A percentile compares a stretch with the other conserved stretches of the same genome.
phyloP scores from a whole-genome alignment of 2,888 invertebrate genomes.

The Capitulum mitella region DNA sequence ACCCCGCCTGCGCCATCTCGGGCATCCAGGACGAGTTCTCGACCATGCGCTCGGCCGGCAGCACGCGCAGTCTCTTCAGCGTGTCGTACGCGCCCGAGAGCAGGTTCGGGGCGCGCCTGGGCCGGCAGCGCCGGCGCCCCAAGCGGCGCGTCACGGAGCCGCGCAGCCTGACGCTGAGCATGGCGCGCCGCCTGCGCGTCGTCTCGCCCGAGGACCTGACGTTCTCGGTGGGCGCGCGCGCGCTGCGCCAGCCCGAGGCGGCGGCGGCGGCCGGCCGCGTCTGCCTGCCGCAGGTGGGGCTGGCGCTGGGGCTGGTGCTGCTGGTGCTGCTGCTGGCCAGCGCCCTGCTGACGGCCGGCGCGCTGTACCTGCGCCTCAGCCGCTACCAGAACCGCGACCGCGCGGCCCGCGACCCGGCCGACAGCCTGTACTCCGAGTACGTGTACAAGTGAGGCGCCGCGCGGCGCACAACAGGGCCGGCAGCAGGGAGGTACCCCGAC shows the following conservation, averaged over 20 bases:
- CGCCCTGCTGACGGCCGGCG: slow-evolving; percentile 29
- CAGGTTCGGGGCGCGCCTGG: neutral
- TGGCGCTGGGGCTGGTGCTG: slow-evolving; percentile 28
- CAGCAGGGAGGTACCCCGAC: no score
- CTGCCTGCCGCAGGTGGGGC: slow-evolving; percentile 28
- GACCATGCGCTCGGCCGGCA: slow-evolving; percentile 23
- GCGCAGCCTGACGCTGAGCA: slow-evolving; percentile 26
- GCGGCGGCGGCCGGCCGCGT: slow-evolving; percentile 25
- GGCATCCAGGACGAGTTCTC: slow-evolving; percentile 26
- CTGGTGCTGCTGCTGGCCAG: slow-evolving; percentile 27
- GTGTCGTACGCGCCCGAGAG: neutral
- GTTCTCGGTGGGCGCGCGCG: slow-evolving; percentile 24
- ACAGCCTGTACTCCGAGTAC: neutral
- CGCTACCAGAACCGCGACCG: neutral
- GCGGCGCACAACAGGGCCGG: no score
- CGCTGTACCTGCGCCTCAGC: slow-evolving; percentile 29
- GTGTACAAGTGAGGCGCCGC: neutral
- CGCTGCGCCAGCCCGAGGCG: neutral
- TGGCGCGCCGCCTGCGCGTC: slow-evolving; percentile 33
- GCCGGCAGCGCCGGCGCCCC: neutral
- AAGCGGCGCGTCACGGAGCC: neutral
- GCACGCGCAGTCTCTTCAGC: slow-evolving; percentile 20
- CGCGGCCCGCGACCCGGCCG: neutral
- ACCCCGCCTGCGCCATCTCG: slow-evolving; percentile 17
- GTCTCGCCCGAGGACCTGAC: slow-evolving; percentile 31